Evolutionary conservation across 2,113 vertebrate species (phyloP), one percentile per base, ranked within the genome.

Genomic region (Syngnathus typhle): DNA sequence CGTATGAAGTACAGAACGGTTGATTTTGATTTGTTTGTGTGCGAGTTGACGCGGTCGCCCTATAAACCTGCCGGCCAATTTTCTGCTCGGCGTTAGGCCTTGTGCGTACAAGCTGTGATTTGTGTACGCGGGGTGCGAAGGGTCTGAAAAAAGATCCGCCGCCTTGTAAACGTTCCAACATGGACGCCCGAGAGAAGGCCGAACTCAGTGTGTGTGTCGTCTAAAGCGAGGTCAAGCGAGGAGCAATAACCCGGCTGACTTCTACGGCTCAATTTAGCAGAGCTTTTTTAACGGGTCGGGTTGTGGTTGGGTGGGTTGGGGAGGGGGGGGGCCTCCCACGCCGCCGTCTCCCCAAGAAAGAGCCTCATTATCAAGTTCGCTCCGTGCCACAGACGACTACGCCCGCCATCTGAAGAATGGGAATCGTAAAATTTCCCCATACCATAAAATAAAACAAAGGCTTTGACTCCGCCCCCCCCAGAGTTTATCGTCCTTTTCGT

Each of bases 361-460:
- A 78, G 43, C 44, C 78, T 75, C 65, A 82, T 85, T 75, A 87
- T 81, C 27, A 41, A 10, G 69, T 67, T 76, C 70, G 38, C 62
- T 67, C 70, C 80, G 76, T 46, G 11, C 23, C 55, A 64, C 67
- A 47, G 41, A 21, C 32, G 9, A 58, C 68, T 73, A 71, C 66
- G 41, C 27, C 76, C 74, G 47, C 58, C 68, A 46, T 60, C 72
- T 67, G 38, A 59, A 71, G 67, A 78, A 73, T 8, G 71, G 70
- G 71, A 76, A 79, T 86, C 79, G 66, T 84, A 73, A 89, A 86
- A 82, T 55, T 52, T 74, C 67, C 70, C 54, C 65, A 72, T 82
- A 84, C 88, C 81, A 85, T 82, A 82, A 90, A 87, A 76, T 83
- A 79, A 90, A 83, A 77, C 41, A 86, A 81, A 85, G 84, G 74